These are phyloP conservation scores for Drosophila rufa DNA, from an alignment of 1,140 invertebrate genomes.

Conservation along the genomic window DNA sequence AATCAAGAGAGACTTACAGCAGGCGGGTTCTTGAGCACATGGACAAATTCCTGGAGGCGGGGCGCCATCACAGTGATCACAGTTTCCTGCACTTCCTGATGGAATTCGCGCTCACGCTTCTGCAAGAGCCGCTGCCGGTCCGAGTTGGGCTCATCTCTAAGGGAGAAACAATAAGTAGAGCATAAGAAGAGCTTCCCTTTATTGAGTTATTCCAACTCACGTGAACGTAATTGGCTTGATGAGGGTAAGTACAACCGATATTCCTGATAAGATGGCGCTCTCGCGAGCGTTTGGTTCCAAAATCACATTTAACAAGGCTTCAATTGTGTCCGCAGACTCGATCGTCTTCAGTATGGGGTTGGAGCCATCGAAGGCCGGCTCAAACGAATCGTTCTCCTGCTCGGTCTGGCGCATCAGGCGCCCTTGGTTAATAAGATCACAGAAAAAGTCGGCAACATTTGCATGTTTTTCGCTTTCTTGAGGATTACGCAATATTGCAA, in stretches of 20 bases:
- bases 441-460: constrained; percentile 93
- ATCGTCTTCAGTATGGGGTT: constrained; percentile 81
- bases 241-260: constrained; percentile 91
- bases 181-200: background rate
- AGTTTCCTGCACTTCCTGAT: constrained; percentile 87
- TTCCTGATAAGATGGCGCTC: constrained; percentile 92
- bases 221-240: constrained; percentile 86
- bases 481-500: constrained; percentile 91
- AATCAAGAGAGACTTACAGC: constrained; percentile 86
- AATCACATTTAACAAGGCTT: constrained; percentile 90
- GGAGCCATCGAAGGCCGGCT: constrained; percentile 76
- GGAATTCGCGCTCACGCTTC: constrained; percentile 85
- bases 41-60: constrained; percentile 90
- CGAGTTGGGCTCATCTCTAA: constrained; percentile 79
- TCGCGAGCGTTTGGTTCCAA: constrained; percentile 89
- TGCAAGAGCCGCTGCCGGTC: constrained; percentile 76
- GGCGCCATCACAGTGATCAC: constrained; percentile 88
- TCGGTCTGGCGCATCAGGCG: constrained; percentile 88
- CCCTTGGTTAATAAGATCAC: constrained; percentile 91
- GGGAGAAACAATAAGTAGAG: background rate
- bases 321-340: constrained; percentile 77
- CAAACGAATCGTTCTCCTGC: constrained; percentile 86
- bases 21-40: constrained; percentile 90
- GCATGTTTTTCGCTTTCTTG: constrained; percentile 91
- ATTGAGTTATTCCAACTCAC: no score